A percentile compares a stretch with the other conserved stretches of the same genome.
Evolutionary conservation across 2,888 invertebrate species (phyloP).

Genomic region (Harmothoe impar): DNA sequence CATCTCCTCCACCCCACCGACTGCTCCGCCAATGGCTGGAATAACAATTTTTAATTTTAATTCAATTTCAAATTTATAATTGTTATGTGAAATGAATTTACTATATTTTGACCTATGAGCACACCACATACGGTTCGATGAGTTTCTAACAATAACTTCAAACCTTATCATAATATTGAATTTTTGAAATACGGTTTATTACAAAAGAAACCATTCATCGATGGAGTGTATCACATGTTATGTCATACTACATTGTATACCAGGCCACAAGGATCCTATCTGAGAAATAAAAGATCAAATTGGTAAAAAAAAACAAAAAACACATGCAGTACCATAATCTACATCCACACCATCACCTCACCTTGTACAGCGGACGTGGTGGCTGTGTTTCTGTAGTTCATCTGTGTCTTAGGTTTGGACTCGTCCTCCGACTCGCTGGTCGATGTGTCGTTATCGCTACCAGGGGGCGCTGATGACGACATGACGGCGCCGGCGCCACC

Average conservation of each 20-base stretch:
- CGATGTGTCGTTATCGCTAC: conserved; percentile 73
- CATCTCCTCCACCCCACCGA: conserved; percentile 76
- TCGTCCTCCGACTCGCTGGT: conserved; percentile 77
- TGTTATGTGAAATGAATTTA: neutral
- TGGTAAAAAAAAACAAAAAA: no score
- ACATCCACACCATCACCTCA: neutral
- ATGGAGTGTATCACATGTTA: no score
- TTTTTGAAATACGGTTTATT: no score
- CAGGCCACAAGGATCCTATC: no score
- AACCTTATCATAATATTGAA: no score
- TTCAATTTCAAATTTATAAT: neutral
- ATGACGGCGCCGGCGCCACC: neutral
- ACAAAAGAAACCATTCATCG: no score
- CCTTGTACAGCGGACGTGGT: neutral
- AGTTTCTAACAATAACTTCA: no score
- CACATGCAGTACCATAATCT: no score
- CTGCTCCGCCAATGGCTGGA: neutral
- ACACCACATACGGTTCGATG: no score
- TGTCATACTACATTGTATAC: no score
- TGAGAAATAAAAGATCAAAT: no score
- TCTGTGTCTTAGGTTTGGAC: conserved; percentile 26
- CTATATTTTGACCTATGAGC: neutral
- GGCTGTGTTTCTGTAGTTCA: neutral
- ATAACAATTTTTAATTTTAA: neutral
- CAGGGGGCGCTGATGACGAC: neutral